phyloP scores from a whole-genome alignment of 2,888 invertebrate genomes.

The Habrosyne pyritoides region DNA sequence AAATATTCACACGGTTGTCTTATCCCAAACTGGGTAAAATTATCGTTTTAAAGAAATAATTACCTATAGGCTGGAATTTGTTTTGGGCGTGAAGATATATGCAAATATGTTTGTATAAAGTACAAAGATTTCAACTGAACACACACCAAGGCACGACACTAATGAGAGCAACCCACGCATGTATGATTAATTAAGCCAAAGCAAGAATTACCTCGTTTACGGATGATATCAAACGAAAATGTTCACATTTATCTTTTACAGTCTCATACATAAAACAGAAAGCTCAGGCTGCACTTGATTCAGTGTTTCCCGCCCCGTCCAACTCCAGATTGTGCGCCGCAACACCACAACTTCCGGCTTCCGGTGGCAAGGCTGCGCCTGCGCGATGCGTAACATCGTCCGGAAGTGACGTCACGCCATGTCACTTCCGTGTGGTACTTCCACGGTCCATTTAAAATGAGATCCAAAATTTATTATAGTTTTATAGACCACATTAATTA shows the following conservation, averaged over 20 bases:
- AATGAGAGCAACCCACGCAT: constrained; percentile 31
- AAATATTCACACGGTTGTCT: too few relatives aligned
- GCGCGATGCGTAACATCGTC: constrained; percentile 54
- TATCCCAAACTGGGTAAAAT: too few relatives aligned
- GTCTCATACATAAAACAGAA: constrained; percentile 72
- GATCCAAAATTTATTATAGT: constrained; percentile 8
- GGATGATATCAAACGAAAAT: constrained; percentile 57
- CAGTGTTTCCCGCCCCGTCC: constrained; percentile 76
- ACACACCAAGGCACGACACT: too few relatives aligned
- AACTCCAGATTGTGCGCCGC: constrained; percentile 81
- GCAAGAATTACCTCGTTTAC: constrained; percentile 34
- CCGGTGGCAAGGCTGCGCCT: constrained; percentile 73
- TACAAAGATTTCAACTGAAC: too few relatives aligned
- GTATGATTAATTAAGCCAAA: constrained; percentile 44
- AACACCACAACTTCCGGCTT: constrained; percentile 80
- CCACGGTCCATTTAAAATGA: constrained; percentile 35
- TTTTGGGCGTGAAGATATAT: too few relatives aligned
- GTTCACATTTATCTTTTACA: constrained; percentile 69
- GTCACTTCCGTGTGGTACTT: constrained; percentile 52
- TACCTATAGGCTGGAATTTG: too few relatives aligned
- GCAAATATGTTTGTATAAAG: too few relatives aligned
- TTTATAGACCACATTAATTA: background rate
- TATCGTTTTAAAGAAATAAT: too few relatives aligned
- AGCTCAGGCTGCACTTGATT: constrained; percentile 76
- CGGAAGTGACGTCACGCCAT: constrained; percentile 63